These are phyloP conservation scores for Tyrophagus putrescentiae DNA, from an alignment of 1,140 invertebrate genomes.

Conservation along the genomic window DNA sequence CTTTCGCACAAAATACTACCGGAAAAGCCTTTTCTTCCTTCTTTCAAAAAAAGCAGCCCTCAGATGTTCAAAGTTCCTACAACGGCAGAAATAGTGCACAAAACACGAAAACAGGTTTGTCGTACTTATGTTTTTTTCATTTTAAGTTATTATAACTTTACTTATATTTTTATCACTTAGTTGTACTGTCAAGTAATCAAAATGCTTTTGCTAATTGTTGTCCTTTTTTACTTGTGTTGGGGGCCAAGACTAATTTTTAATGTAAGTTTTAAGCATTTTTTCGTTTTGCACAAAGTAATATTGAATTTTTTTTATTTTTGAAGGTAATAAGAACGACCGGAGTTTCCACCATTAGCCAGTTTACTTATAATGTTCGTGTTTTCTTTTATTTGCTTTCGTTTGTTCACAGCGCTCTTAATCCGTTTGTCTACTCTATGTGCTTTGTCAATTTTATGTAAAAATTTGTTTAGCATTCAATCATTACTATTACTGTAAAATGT, in stretches of 20 bases:
- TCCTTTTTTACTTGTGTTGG: slow-evolving; percentile 52
- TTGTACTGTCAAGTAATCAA: slow-evolving; percentile 44
- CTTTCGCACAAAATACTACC: too few species aligned
- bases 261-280: slow-evolving; percentile 45
- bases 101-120: slow-evolving; percentile 18
- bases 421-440: slow-evolving; percentile 62
- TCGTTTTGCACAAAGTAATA: too few species aligned
- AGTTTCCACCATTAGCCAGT: slow-evolving; percentile 45
- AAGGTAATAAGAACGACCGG: slow-evolving; percentile 44
- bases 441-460: slow-evolving; percentile 52
- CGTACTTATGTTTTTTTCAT: slow-evolving; percentile 45
- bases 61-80: too few species aligned
- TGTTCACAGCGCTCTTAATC: slow-evolving; percentile 38
- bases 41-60: too few species aligned
- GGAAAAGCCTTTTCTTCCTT: too few species aligned
- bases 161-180: neutral
- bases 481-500: too few species aligned
- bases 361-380: slow-evolving; percentile 56
- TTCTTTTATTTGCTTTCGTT: slow-evolving; percentile 17
- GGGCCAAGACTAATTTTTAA: slow-evolving; percentile 47
- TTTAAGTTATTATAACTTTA: slow-evolving; percentile 30
- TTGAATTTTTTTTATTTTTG: slow-evolving; percentile 39
- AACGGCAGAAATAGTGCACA: too few species aligned
- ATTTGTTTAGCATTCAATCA: too few species aligned
- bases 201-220: slow-evolving; percentile 53